Conservation (phyloP, 2,113 vertebrate genomes). For the Corythornis cristatus region DNA sequence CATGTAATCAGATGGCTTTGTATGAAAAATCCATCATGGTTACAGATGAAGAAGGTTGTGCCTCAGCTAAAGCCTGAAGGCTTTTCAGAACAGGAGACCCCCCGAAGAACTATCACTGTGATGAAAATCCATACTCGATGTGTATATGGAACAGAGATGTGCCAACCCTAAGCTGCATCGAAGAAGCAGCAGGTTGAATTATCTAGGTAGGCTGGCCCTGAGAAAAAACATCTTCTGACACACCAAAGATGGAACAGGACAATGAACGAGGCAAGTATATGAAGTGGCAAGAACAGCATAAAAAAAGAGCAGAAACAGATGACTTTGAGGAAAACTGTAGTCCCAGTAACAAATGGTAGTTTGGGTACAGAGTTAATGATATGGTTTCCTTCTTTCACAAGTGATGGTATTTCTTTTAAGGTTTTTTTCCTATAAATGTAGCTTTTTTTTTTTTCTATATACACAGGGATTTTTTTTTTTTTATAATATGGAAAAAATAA, state of each 20-base stretch:
- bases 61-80: not conserved
- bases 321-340: not conserved
- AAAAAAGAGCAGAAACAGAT: not conserved
- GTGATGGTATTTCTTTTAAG: not conserved
- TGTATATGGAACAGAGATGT: not conserved
- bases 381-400: not conserved
- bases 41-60: not conserved
- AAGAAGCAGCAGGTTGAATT: not conserved
- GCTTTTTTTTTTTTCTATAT: not conserved
- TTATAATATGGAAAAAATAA: not conserved
- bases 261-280: not conserved
- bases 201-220: not conserved
- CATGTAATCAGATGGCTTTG: not conserved
- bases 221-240: not conserved
- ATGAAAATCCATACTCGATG: not conserved
- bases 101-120: not conserved
- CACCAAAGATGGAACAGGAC: not conserved
- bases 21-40: not conserved
- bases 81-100: not conserved
- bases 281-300: not conserved
- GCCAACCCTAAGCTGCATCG: not conserved
- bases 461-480: not conserved
- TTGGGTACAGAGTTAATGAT: not conserved
- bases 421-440: too few relatives aligned
- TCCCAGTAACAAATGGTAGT: not conserved